Percentiles rank a stretch among this genome's conserved stretches.
These are phyloP conservation scores for Polyommatus iphigenia DNA, from an alignment of 2,888 invertebrate species.

Conservation along the genomic window DNA sequence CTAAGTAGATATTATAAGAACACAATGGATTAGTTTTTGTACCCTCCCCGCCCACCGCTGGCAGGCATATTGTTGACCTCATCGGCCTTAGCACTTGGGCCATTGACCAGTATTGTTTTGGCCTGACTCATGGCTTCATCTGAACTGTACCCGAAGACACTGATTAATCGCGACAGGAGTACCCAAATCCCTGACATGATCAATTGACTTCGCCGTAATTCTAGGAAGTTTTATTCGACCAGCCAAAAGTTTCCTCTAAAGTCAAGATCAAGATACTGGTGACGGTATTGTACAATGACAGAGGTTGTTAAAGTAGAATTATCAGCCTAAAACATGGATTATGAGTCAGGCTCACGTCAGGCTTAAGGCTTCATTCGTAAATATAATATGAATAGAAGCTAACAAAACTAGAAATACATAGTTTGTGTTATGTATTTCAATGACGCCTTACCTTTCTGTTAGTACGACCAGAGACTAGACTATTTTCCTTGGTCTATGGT, in stretches of 20 bases:
- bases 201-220: background rate
- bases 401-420: no score
- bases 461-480: no score
- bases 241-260: background rate
- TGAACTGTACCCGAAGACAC: background rate
- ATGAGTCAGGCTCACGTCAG: no score
- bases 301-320: no score
- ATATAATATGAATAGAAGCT: no score
- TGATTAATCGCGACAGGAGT: background rate
- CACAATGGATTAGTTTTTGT: slow-evolving; percentile 2
- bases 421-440: no score
- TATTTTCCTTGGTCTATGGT: no score
- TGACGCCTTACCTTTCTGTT: no score
- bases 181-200: background rate
- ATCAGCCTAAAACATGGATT: no score
- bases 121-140: slow-evolving; percentile 1
- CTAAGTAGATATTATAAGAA: background rate
- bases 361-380: no score
- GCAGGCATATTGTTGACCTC: slow-evolving; percentile 33
- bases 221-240: background rate
- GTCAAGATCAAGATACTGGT: background rate
- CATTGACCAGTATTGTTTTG: slow-evolving; percentile 30
- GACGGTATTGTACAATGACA: no score
- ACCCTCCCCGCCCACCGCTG: background rate
- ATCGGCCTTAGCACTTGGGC: slow-evolving; percentile 28